phyloP scores from a whole-genome alignment of 1,140 invertebrate species.

The Aculops lycopersici region DNA sequence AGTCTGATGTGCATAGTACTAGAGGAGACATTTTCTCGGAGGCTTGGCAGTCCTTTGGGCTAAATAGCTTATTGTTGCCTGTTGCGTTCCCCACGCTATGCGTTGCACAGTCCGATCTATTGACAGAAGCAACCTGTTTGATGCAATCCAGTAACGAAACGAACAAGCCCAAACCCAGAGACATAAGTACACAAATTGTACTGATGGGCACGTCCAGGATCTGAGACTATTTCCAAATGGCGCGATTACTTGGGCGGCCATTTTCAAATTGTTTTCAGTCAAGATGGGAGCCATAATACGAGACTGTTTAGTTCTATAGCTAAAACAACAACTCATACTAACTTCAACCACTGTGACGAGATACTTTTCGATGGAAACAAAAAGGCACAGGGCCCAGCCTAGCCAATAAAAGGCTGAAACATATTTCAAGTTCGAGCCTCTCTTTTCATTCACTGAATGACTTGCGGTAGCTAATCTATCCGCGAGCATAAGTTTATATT shows the following conservation, averaged over 20 bases:
- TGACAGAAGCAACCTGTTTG: not conserved
- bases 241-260: not conserved
- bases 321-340: not conserved
- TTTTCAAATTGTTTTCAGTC: not conserved
- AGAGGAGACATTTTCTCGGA: too few species aligned
- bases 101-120: not conserved
- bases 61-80: not conserved
- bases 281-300: not conserved
- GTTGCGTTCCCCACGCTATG: not conserved
- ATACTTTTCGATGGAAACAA: not conserved
- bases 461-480: too few species aligned
- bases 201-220: too few species aligned
- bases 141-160: slow-evolving; percentile 8
- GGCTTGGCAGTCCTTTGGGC: too few species aligned
- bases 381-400: too few species aligned
- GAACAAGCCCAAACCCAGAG: not conserved
- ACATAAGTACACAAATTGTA: too few species aligned
- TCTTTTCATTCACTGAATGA: too few species aligned
- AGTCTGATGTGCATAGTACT: too few species aligned
- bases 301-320: not conserved
- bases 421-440: too few species aligned
- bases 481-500: too few species aligned
- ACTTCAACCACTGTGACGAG: not conserved
- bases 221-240: too few species aligned
- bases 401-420: too few species aligned